These are phyloP conservation scores for Seira sanloemensis DNA, from an alignment of 2,888 invertebrate genomes.

Conservation along the genomic window DNA sequence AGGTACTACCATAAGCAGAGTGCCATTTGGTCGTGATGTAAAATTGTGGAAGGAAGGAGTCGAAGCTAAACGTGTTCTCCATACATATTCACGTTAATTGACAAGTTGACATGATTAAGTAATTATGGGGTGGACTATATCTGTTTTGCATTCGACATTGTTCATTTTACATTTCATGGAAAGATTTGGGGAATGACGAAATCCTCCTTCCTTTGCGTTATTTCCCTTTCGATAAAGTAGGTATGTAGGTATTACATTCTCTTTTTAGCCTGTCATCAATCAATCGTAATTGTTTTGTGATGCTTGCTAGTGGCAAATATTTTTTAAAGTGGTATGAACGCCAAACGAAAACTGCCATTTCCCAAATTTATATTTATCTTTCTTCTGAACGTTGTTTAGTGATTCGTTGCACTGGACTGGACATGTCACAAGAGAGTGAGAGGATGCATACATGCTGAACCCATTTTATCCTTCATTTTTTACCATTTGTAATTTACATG, in stretches of 20 bases:
- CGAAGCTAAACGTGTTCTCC: conserved; percentile 45
- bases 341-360: neutral
- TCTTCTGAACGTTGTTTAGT: neutral
- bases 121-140: conserved; percentile 48
- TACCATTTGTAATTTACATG: neutral
- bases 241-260: neutral
- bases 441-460: too few relatives aligned
- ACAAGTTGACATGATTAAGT: conserved; percentile 63
- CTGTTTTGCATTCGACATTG: neutral
- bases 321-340: neutral
- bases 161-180: conserved; percentile 11
- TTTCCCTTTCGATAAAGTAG: neutral
- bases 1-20: conserved; percentile 6
- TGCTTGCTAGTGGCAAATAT: neutral
- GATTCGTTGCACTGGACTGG: neutral
- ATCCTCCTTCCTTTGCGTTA: neutral
- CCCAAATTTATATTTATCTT: neutral
- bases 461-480: neutral
- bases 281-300: neutral
- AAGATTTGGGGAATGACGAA: conserved; percentile 15
- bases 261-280: neutral
- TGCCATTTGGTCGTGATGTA: neutral
- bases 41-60: neutral
- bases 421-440: neutral
- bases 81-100: conserved; percentile 50